Conservation (phyloP, 2,797 vertebrate species). For the Mareca strepera region DNA sequence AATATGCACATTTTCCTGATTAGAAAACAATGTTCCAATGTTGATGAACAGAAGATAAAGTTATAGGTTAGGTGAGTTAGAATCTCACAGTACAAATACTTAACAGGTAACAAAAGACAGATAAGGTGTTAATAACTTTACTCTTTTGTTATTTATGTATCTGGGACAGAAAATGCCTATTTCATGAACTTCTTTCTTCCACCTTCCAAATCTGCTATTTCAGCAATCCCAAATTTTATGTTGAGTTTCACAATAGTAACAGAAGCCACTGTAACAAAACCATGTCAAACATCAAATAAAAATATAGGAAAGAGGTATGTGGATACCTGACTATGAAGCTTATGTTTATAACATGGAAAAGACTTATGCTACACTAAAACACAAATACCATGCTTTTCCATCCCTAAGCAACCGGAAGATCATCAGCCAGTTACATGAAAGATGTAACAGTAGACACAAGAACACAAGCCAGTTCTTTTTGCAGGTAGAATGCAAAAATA, state of each 20-base stretch:
- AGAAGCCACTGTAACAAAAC: not conserved
- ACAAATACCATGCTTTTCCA: not conserved
- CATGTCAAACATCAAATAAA: not conserved
- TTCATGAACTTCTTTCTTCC: not conserved
- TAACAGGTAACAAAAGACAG: not conserved
- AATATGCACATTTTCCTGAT: not conserved
- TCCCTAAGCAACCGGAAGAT: not conserved
- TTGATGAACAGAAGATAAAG: not conserved
- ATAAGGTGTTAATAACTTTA: not conserved
- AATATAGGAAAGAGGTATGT: not conserved
- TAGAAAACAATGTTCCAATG: not conserved
- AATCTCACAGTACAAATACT: not conserved
- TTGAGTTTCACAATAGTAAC: not conserved
- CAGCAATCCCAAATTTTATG: not conserved
- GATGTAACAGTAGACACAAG: not conserved
- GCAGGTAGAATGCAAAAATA: not conserved
- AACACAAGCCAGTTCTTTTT: not conserved
- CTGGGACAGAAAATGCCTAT: not conserved
- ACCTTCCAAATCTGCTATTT: not conserved
- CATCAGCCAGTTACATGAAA: not conserved
- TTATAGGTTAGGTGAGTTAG: not conserved
- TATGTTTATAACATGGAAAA: not conserved
- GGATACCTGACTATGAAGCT: not conserved
- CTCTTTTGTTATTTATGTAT: not conserved
- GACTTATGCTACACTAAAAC: fast-evolving